Evolutionary conservation across 2,797 vertebrate species (phyloP).

Genomic region (Rhadinocentrus ornatus): DNA sequence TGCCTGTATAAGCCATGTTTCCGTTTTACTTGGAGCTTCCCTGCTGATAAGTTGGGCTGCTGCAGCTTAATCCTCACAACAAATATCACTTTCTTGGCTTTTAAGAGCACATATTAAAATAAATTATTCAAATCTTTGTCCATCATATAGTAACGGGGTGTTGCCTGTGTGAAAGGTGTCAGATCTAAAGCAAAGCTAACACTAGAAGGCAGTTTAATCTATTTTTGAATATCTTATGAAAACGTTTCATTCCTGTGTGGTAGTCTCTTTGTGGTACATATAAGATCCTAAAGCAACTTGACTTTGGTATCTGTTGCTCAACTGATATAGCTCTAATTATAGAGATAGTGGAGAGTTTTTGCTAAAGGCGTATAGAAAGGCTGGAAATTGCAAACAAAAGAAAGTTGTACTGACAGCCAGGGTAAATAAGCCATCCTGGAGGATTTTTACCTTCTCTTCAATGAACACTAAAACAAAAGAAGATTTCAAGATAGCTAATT

Average conservation of each 20-base stretch:
- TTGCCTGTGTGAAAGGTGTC: not conserved
- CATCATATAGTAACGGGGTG: not conserved
- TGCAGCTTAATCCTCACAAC: not conserved
- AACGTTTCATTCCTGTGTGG: not conserved
- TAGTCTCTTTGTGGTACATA: not conserved
- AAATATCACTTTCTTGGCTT: not conserved
- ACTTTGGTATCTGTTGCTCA: not conserved
- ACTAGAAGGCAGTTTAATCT: not conserved
- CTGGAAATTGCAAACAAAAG: conserved; percentile 1
- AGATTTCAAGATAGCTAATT: conserved; percentile 28
- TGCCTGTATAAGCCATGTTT: not conserved
- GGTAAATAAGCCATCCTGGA: conserved; percentile 10
- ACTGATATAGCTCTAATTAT: not conserved
- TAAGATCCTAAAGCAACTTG: not conserved
- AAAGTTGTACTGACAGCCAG: conserved; percentile 12
- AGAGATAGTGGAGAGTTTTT: not conserved
- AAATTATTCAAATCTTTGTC: not conserved
- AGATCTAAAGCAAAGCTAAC: not conserved
- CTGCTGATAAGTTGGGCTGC: not conserved
- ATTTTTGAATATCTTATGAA: not conserved
- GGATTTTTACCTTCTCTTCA: not conserved
- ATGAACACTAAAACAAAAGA: not conserved
- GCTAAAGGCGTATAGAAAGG: not conserved
- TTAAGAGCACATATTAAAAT: not conserved
- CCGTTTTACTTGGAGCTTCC: not conserved